Evolutionary conservation across 2,888 invertebrate species (phyloP), one percentile per base, ranked within the genome.

Genomic region (Cheilosia impressa): DNA sequence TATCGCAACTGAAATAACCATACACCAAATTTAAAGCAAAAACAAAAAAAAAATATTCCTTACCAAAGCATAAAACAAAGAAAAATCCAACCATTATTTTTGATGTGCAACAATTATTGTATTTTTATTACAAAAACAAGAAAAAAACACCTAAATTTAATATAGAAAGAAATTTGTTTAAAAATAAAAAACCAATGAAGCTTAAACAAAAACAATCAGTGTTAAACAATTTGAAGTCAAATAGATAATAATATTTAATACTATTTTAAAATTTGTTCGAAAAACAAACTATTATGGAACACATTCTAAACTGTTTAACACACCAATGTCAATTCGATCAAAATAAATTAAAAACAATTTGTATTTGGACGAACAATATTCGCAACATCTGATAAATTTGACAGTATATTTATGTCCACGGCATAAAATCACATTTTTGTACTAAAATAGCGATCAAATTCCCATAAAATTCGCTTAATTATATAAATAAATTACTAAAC

Each of bases 101-200:
- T 84, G 89, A 90, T 91, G 91, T 91, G 91, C 90, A 91, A 87
- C 78, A 69, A 77, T 83, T 72, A 68, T 79, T 88, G 88, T 88
- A 84, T 79, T 83, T 82, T 72, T 90, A 88, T 65, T 72, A 15
- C 13, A 55, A 66, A 66, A 19, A 78, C 71, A 78, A 62, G 81
- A 80, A 73, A 58, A 62, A 52, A 68, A 60, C 6, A 9, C 15
- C 15, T n/a, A 55, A 69, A 58, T 13, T 71, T 45, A 75, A 38
- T 6, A 73, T 22, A 38, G 66, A 60, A 75, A 31, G 3, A 79
- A 43, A 34, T 50, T 63, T 69, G 69, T 58, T 27, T 34, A 68
- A 62, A 58, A 57, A 58, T 53, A 13, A 58, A 52, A 81, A 85
- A 87, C 72, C 82, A 68, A 87, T 87, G 87, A 87, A 87, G 87